Conservation (phyloP, 1,140 invertebrate genomes). For the Anthonomus grandis region DNA sequence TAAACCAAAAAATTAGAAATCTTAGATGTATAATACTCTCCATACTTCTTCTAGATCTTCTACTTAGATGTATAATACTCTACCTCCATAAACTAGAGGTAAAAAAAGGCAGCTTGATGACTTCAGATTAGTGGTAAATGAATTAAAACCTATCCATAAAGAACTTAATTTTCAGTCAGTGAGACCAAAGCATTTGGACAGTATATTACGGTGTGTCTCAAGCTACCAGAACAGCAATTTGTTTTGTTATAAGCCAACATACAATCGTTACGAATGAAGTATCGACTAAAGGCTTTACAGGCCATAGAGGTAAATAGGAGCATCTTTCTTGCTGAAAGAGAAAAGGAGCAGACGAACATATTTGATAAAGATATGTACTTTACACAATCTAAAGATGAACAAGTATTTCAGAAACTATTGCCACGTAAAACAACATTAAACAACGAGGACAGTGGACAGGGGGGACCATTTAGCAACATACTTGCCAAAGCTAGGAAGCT, state of each 20-base stretch:
- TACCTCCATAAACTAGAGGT: conserved; percentile 3
- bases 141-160: neutral
- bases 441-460: neutral
- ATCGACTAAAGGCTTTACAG: neutral
- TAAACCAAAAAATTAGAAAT: neutral
- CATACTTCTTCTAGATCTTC: too few relatives aligned
- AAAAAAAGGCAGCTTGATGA: conserved; percentile 3
- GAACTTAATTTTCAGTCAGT: neutral
- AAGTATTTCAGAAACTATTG: neutral
- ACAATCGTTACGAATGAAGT: neutral
- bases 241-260: neutral
- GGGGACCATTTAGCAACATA: neutral
- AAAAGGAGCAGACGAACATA: neutral
- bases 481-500: neutral
- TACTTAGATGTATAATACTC: too few relatives aligned
- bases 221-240: neutral
- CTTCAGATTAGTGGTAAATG: neutral
- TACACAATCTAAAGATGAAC: neutral
- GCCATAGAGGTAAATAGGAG: neutral
- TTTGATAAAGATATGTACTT: neutral
- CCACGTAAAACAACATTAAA: neutral
- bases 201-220: neutral
- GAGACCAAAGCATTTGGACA: neutral
- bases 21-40: too few relatives aligned
- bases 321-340: neutral